Evolutionary conservation across 2,888 invertebrate species (phyloP).

Genomic region (Prosopocoilus inquinatus): DNA sequence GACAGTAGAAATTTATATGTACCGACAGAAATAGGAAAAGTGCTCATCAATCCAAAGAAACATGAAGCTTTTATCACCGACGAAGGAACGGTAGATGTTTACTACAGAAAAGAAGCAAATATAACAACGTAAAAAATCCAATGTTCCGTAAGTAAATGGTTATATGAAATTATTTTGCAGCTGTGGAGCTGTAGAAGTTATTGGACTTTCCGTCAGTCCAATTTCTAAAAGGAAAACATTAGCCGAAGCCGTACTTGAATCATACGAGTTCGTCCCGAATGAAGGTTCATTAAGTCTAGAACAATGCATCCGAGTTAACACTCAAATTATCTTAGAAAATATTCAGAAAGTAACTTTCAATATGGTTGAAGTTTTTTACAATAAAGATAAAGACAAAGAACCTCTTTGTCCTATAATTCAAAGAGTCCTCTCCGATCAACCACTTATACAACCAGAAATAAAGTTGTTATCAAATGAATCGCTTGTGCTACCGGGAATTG

Average conservation of each 20-base stretch:
- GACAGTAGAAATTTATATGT: slow-evolving; percentile 68
- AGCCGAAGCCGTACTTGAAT: slow-evolving; percentile 73
- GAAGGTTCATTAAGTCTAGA: slow-evolving; percentile 29
- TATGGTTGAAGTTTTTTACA: too few relatives aligned
- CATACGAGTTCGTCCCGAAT: slow-evolving; percentile 71
- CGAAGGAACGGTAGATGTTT: too few relatives aligned
- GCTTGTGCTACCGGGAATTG: too few relatives aligned
- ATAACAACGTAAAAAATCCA: too few relatives aligned
- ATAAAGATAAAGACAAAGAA: too few relatives aligned
- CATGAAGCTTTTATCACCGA: slow-evolving; percentile 10
- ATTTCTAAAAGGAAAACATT: slow-evolving; percentile 68
- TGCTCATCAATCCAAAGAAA: slow-evolving; percentile 22
- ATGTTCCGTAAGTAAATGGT: too few relatives aligned
- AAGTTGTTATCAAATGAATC: too few relatives aligned
- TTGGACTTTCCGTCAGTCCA: slow-evolving; percentile 73
- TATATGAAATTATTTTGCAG: slow-evolving; percentile 31
- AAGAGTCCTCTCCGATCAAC: too few relatives aligned
- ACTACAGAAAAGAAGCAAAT: too few relatives aligned
- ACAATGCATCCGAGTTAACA: slow-evolving; percentile 56
- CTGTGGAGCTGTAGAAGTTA: slow-evolving; percentile 60
- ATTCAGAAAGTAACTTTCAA: slow-evolving; percentile 41
- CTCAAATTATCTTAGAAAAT: slow-evolving; percentile 76
- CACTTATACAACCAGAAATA: too few relatives aligned
- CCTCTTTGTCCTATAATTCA: too few relatives aligned
- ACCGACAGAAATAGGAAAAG: slow-evolving; percentile 53